phyloP scores from a whole-genome alignment of 2,113 vertebrate species.

The Siniperca knerii region DNA sequence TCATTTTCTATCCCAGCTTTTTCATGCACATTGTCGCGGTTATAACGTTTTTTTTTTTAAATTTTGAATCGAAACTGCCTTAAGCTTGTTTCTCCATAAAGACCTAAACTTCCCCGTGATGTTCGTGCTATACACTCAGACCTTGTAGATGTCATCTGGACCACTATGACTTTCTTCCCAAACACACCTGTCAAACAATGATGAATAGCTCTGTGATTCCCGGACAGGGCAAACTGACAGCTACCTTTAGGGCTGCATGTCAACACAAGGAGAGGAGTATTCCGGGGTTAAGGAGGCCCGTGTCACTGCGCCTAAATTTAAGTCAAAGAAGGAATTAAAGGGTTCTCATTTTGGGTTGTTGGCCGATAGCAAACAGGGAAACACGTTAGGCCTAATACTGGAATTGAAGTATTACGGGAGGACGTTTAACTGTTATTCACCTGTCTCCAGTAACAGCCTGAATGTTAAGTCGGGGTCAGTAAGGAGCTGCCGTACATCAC shows the following conservation, averaged over 20 bases:
- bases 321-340: constrained; percentile 11
- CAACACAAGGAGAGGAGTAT: constrained; percentile 71
- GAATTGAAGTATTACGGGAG: constrained; percentile 36
- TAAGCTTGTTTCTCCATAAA: neutral
- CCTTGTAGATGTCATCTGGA: constrained; percentile 37
- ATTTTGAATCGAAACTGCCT: neutral
- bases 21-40: neutral
- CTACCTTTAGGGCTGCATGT: constrained; percentile 70
- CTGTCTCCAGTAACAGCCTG: constrained; percentile 12
- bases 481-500: constrained; percentile 41
- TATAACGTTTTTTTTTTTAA: neutral
- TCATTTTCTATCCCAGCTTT: neutral
- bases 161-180: constrained; percentile 44
- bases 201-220: constrained; percentile 71
- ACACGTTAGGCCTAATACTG: neutral
- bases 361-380: neutral
- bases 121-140: neutral
- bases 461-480: constrained; percentile 56
- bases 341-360: constrained; percentile 5
- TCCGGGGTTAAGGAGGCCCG: constrained; percentile 77
- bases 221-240: constrained; percentile 74
- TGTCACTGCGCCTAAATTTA: constrained; percentile 56
- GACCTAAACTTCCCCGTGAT: neutral
- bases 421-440: neutral
- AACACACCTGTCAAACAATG: constrained; percentile 72